These are phyloP conservation scores for Therioaphis trifolii DNA, from an alignment of 2,888 invertebrate genomes.

Conservation along the genomic window DNA sequence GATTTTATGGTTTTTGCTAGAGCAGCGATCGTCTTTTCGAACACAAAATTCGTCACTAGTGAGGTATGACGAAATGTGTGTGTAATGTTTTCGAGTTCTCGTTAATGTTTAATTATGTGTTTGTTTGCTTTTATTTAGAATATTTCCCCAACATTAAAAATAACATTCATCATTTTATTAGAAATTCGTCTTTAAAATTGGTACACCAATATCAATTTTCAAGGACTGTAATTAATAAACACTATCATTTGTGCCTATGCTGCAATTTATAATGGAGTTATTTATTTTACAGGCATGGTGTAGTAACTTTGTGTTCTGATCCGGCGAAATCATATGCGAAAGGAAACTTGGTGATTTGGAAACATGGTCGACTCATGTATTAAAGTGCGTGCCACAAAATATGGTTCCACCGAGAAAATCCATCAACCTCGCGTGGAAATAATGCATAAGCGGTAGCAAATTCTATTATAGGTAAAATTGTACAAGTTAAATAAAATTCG, in stretches of 20 bases:
- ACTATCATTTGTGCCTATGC: background rate
- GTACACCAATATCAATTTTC: too few species aligned
- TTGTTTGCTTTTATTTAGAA: too few species aligned
- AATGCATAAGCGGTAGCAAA: constrained; percentile 42
- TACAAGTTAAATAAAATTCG: too few species aligned
- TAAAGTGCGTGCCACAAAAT: background rate
- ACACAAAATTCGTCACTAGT: too few species aligned
- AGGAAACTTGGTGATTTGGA: background rate
- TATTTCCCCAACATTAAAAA: too few species aligned
- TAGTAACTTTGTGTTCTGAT: background rate
- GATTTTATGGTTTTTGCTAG: too few species aligned
- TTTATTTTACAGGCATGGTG: constrained; percentile 15
- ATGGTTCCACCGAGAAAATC: background rate
- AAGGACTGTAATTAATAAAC: background rate
- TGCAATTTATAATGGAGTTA: background rate
- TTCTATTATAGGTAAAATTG: background rate
- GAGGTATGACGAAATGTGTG: too few species aligned
- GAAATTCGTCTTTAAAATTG: too few species aligned
- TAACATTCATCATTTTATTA: too few species aligned
- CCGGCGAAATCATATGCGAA: background rate
- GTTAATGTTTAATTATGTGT: too few species aligned
- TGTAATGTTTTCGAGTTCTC: too few species aligned
- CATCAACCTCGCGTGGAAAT: background rate
- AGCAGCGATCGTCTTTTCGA: too few species aligned
- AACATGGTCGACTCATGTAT: constrained; percentile 15